Base-by-base conservation (phyloP, 2,797 vertebrate genomes). In the Coluber constrictor region DNA sequence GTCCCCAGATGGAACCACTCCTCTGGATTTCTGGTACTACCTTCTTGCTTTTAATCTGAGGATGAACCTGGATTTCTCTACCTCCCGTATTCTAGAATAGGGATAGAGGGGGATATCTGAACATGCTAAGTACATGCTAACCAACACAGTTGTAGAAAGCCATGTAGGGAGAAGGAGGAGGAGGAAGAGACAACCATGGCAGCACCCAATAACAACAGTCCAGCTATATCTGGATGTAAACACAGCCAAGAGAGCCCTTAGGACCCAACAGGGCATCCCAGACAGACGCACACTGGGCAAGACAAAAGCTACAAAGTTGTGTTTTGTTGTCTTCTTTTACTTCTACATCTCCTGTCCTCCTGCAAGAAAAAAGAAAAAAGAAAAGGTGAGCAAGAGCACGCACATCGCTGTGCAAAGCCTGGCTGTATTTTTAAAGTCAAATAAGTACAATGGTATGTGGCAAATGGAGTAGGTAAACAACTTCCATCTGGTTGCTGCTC, bases 391-490 rank as follows among this genome's bases (percentile, higher is more conserved):
- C 51, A 16, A 27, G 32, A 29, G 18, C 1, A 32, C 1, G 20
- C 94, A 94, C 97, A 97, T 97, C 96, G 97, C 96, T 97, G 96
- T 32, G 97, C 97, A 97, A 97, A 97, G 97, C 94, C 95, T 96
- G 95, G 94, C 96, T 60, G 97, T 95, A 97, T 97, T 98, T 98
- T 98, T 97, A 0, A 98, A 98, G 97, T 98, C 97, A 98, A 98
- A 98, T 97, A 98, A 98, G 97, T 98, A 98, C 98, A 97, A 97
- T 98, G 74, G 98, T 98, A 98, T 98, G 98, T 98, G 97, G 97
- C 86, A 98, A 98, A 98, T 98, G 97, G 97, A 98, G 98, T 97
- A 97, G 98, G 98, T 98, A 99, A 99, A 99, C 98, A 99, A 98
- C 97, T 98, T 98, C 98, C 98, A 97, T 97, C 98, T 97, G 98